Conservation (phyloP, 2,888 invertebrate species). For the Patella depressa region DNA sequence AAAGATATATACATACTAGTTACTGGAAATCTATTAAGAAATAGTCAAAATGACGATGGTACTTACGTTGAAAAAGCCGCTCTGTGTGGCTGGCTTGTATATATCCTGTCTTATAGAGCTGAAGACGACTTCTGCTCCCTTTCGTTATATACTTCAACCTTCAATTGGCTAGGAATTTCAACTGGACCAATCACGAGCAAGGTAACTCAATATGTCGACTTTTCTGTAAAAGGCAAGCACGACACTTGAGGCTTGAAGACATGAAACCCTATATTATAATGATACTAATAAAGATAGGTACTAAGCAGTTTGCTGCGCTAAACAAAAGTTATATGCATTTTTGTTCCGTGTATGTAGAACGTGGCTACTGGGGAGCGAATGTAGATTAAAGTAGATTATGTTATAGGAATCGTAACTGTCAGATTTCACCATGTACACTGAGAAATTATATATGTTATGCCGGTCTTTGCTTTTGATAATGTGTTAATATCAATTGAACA, state of each 20-base stretch:
- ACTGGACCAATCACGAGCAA: not conserved
- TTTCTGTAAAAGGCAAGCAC: conserved; percentile 13
- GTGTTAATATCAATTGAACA: too few species aligned
- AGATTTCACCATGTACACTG: too few species aligned
- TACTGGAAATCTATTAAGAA: not conserved
- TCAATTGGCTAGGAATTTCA: conserved; percentile 2
- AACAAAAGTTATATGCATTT: too few species aligned
- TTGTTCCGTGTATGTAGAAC: too few species aligned
- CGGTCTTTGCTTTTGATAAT: too few species aligned
- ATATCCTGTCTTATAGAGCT: conserved; percentile 9
- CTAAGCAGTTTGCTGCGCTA: not conserved
- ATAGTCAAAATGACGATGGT: not conserved
- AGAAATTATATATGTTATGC: too few species aligned
- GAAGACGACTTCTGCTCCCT: not conserved
- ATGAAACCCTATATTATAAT: conserved; percentile 7
- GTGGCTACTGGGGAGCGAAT: too few species aligned
- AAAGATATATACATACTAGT: too few species aligned
- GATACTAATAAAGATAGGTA: conserved; percentile 7
- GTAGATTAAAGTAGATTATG: too few species aligned
- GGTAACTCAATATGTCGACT: not conserved
- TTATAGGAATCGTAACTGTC: too few species aligned
- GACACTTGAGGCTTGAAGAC: conserved; percentile 7
- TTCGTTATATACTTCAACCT: not conserved
- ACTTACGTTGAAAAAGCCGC: conserved; percentile 10
- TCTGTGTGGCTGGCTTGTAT: not conserved